These are phyloP conservation scores for Arrhamphus sclerolepis DNA, from an alignment of 2,797 vertebrate genomes.

Conservation along the genomic window DNA sequence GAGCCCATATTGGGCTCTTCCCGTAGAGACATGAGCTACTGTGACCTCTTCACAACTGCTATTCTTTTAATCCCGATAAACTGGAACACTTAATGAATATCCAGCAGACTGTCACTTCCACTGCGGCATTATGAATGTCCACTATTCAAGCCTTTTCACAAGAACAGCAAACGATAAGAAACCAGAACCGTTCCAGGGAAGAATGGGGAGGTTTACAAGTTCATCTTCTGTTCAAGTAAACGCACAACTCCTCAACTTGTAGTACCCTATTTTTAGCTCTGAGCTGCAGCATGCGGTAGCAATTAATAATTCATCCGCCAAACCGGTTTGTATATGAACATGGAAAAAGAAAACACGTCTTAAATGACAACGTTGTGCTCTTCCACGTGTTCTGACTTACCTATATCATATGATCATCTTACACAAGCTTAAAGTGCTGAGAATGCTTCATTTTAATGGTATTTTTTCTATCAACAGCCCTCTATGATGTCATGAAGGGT, in stretches of 20 bases:
- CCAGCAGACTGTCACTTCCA: constrained; percentile 10
- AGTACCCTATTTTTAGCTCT: background rate
- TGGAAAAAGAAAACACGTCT: background rate
- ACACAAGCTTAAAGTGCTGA: too few relatives aligned
- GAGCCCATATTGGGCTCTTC: constrained; percentile 8
- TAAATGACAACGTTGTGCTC: background rate
- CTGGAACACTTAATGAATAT: constrained; percentile 24
- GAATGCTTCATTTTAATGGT: too few relatives aligned
- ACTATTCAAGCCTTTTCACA: background rate
- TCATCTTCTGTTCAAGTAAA: background rate
- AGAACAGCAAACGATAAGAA: background rate
- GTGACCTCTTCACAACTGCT: constrained; percentile 20
- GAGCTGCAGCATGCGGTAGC: background rate
- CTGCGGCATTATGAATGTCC: constrained; percentile 14
- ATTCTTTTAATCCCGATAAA: constrained; percentile 34
- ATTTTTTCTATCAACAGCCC: too few relatives aligned
- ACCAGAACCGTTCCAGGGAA: constrained; percentile 1
- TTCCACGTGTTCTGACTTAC: too few relatives aligned
- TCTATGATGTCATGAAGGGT: too few relatives aligned
- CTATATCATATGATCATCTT: too few relatives aligned
- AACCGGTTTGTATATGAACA: background rate
- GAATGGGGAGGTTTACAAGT: background rate
- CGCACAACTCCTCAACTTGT: too few relatives aligned
- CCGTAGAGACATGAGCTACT: constrained; percentile 27
- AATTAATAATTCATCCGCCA: background rate